Base-by-base conservation (phyloP, 2,797 vertebrate species). In the Schizopygopsis pylzovi region DNA sequence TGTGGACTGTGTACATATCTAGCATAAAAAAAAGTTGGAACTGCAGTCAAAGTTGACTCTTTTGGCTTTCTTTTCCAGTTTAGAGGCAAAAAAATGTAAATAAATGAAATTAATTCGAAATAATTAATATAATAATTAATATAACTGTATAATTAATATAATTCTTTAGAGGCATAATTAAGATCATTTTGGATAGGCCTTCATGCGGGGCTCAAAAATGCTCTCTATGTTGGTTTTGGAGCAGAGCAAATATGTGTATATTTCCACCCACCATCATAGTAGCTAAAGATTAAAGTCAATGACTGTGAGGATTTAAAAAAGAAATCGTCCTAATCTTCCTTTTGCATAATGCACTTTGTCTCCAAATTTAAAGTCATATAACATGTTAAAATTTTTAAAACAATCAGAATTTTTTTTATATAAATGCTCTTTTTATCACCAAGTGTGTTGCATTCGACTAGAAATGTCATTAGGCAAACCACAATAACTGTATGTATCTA, bases 171-270 rank as follows among this genome's bases (percentile, higher is more conserved):
- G 45, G 47, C 45, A 49, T 49, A 75, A 75, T 75, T 75, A 6
- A 52, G 72, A 52, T 52, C 1, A 5, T 76, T 76, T 76, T 20
- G 25, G 4, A 52, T 33, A 12, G 4, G 9, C 16, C 4, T 52
- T 75, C 16, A 6, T 75, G 8, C 33, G 16, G 3, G 25, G 16
- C 16, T 9, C 28, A 33, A 20, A 52, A 33, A 73, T 33, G 16
- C 47, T 75, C 25, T 47, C 28, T 67, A 10, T 0, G 7, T 67
- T 10, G 65, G 25, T 75, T 75, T 75, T 75, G 72, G n/a, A 52
- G 72, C 45, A 33, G 10, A 75, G 43, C 43, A 73, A 75, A 75
- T 67, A 28, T 75, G 45, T 52, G 72, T 75, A 52, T 76, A 76
- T 52, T 75, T 33, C 9, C 16, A 1, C 47, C 16, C 25, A 52